phyloP scores from a whole-genome alignment of 2,113 vertebrate genomes.

The Perca flavescens region DNA sequence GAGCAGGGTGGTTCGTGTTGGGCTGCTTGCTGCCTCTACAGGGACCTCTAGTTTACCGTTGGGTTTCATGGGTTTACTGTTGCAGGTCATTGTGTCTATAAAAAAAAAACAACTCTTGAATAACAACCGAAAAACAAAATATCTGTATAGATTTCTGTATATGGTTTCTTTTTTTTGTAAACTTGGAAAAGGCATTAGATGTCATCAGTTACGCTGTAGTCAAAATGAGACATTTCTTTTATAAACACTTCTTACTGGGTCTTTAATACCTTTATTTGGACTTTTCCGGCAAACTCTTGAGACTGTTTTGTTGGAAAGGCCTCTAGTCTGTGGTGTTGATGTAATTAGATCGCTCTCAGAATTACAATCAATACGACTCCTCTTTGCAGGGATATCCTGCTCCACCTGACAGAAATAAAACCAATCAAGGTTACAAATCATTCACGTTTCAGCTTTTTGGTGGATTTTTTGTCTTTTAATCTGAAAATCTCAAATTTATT shows the following conservation, averaged over 20 bases:
- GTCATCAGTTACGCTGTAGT: neutral
- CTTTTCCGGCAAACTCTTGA: conserved; percentile 93
- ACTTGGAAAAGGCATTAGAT: neutral
- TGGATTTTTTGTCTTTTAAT: neutral
- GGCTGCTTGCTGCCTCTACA: conserved; percentile 86
- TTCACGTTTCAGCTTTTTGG: neutral
- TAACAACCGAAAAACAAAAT: neutral
- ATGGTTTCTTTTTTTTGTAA: neutral
- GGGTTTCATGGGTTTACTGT: conserved; percentile 93
- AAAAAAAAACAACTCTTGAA: neutral
- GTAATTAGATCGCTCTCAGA: conserved; percentile 93
- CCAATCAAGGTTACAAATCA: neutral
- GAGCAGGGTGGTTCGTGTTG: conserved; percentile 93
- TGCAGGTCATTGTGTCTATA: conserved; percentile 89
- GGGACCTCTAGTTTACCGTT: conserved; percentile 94
- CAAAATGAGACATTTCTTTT: neutral
- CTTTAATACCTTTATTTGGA: conserved; percentile 91
- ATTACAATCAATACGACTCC: conserved; percentile 93
- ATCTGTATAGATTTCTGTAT: neutral
- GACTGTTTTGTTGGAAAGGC: conserved; percentile 90
- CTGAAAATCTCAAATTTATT: neutral
- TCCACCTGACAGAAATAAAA: conserved; percentile 86
- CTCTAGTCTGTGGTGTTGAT: conserved; percentile 92
- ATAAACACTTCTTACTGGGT: neutral
- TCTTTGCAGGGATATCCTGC: conserved; percentile 94